Base-by-base conservation (phyloP, 2,113 vertebrate species). In the Hypanus sabinus region DNA sequence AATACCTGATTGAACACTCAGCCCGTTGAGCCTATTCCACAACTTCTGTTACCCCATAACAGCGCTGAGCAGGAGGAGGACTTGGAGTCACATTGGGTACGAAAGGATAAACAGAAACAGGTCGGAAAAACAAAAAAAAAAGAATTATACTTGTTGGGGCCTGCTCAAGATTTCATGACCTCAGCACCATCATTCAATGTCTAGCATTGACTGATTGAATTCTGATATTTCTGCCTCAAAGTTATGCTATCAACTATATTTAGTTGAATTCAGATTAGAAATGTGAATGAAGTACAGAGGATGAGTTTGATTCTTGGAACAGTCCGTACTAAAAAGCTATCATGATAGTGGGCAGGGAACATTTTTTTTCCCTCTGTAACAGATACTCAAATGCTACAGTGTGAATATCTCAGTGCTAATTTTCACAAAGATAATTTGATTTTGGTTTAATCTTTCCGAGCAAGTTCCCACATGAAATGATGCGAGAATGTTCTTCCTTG, bases 341-440 rank as follows among this genome's bases (percentile, higher is more conserved):
- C 83, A 87, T 30, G 55, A 16, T 60, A 11, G 55, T 87, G 88
- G 70, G 18, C 62, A 70, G 88, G 65, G 65, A 92, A 70, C 33
- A 92, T 36, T 71, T 92, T 70, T 65, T 38, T n/a, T 92, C 4
- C 46, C 46, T 46, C 30, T 92, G 88, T 12, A 92, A 46, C 80
- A 83, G 80, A 83, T 46, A 46, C 80, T 83, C 73, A 76, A 87
- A 70, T 70, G 65, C 70, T 36, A 10, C 65, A 68, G 88, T 92
- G 62, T 71, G 88, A 92, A 92, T 36, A 14, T 36, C 36, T 68
- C 62, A 0, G 9, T 92, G 65, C 62, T 92, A 68, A 70, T 92
- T 92, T 92, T 92, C 62, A 70, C 88, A 33, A 68, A 92, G 65
- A 92, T 92, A 92, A 92, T 71, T 92, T 71, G 88, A 38, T 70